Conservation (phyloP, 2,113 vertebrate species). For the Micronycteris hirsuta region DNA sequence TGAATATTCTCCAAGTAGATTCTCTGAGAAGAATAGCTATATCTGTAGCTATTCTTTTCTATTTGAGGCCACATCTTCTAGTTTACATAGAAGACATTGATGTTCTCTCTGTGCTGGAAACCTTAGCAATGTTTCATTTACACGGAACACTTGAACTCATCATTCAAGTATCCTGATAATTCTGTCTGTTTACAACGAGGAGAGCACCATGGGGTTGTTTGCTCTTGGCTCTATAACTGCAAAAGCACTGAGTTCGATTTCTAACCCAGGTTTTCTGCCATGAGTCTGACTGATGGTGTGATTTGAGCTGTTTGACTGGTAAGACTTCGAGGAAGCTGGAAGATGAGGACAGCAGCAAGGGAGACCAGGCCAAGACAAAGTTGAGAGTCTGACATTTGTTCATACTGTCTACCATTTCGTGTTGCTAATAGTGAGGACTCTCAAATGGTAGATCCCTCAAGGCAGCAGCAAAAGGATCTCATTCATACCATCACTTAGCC, state of each 20-base stretch:
- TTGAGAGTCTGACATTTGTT: background rate
- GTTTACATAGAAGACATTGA: background rate
- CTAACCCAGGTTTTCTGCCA: background rate
- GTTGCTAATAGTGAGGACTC: background rate
- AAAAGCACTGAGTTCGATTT: background rate
- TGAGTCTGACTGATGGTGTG: background rate
- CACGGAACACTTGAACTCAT: background rate
- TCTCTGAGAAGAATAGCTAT: background rate
- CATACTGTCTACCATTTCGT: background rate
- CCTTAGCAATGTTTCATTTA: background rate
- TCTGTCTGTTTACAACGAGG: background rate
- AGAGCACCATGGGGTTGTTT: background rate
- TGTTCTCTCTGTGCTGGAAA: background rate
- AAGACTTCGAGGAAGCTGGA: background rate
- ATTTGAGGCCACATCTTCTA: background rate
- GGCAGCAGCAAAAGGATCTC: background rate
- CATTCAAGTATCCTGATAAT: background rate
- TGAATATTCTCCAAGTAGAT: background rate
- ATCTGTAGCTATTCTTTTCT: background rate
- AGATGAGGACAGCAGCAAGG: background rate
- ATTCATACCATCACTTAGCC: background rate
- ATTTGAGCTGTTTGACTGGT: background rate
- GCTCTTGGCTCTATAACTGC: background rate
- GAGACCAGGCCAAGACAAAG: background rate
- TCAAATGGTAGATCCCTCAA: background rate